These are phyloP conservation scores for Beaufortia kweichowensis DNA, from an alignment of 2,113 vertebrate species.

Conservation along the genomic window DNA sequence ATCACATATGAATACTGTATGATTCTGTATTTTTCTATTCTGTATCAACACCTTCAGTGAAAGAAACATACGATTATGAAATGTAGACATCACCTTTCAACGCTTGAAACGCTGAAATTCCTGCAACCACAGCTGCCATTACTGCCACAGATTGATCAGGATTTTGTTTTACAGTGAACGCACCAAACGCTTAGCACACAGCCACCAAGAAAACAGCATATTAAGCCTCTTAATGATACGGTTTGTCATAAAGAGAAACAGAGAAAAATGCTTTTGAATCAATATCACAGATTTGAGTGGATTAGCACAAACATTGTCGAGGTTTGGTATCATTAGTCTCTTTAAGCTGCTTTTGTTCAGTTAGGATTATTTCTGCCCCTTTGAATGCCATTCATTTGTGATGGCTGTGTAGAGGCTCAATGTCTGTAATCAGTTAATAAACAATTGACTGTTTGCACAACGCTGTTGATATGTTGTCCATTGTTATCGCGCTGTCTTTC, in stretches of 20 bases:
- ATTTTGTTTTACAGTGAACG: conserved; percentile 40
- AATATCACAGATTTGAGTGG: conserved; percentile 64
- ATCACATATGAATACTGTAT: no score
- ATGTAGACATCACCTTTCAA: no score
- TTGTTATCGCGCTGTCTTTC: conserved; percentile 38
- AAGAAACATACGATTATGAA: no score
- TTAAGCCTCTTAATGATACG: conserved; percentile 66
- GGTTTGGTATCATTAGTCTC: conserved; percentile 45
- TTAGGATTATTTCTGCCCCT: conserved; percentile 47
- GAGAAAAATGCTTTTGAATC: conserved; percentile 56
- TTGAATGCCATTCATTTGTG: conserved; percentile 49
- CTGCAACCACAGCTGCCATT: no score
- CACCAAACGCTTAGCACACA: conserved; percentile 45
- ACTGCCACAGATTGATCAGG: no score
- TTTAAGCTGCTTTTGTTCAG: conserved; percentile 43
- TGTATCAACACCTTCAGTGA: no score
- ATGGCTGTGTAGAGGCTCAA: not conserved
- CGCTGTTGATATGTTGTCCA: conserved; percentile 54
- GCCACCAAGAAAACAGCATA: conserved; percentile 56
- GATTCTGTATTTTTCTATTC: no score
- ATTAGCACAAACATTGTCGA: conserved; percentile 60
- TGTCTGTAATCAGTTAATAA: conserved; percentile 47
- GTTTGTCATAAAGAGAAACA: conserved; percentile 56
- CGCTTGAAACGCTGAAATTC: no score
- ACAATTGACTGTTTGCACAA: conserved; percentile 41